These are phyloP conservation scores for Meles meles DNA, from an alignment of 2,113 vertebrate genomes.

Conservation along the genomic window DNA sequence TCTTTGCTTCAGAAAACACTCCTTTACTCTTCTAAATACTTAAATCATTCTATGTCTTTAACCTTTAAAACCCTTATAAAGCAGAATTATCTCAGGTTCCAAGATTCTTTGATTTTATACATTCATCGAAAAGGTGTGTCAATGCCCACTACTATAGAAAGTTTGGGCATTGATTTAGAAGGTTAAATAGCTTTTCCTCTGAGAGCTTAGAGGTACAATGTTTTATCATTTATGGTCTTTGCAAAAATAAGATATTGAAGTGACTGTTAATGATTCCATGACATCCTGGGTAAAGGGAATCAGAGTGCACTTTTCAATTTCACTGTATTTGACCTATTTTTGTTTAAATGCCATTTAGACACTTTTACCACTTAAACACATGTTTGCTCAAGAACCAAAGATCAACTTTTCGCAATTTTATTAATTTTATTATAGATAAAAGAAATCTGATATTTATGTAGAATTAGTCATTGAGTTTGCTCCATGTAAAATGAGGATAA, in stretches of 20 bases:
- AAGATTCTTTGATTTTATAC: constrained; percentile 50
- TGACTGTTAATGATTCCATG: background rate
- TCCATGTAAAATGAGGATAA: background rate
- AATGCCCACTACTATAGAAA: constrained; percentile 3
- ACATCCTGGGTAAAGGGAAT: background rate
- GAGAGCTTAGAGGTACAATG: background rate
- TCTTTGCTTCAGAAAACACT: constrained; percentile 54
- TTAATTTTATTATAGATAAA: constrained; percentile 5
- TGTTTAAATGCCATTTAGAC: background rate
- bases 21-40: constrained; percentile 43
- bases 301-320: background rate
- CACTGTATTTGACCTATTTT: background rate
- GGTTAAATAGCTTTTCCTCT: constrained; percentile 4
- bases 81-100: constrained; percentile 19
- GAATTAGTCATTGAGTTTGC: background rate
- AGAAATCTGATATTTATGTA: background rate
- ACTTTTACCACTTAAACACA: background rate
- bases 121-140: constrained; percentile 18
- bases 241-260: background rate
- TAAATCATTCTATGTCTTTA: constrained; percentile 35
- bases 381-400: background rate
- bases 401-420: background rate
- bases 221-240: constrained; percentile 10
- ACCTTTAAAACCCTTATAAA: constrained; percentile 41
- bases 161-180: constrained; percentile 15